Evolutionary conservation across 2,113 vertebrate genomes (phyloP).

Genomic region (Spea multiplicata): DNA sequence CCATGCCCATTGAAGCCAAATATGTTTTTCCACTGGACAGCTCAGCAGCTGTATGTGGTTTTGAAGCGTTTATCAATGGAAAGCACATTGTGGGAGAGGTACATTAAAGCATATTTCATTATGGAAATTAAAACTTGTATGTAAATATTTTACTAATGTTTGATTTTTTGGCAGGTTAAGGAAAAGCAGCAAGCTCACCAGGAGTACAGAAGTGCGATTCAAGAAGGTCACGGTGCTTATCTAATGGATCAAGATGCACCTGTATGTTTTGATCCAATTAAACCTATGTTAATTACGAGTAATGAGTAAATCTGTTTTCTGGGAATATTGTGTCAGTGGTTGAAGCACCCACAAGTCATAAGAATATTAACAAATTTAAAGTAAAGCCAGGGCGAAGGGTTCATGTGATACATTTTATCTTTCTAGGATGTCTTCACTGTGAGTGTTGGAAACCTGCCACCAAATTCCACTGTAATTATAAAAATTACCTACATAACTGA

Average conservation of each 20-base stretch:
- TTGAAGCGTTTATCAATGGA: conserved; percentile 88
- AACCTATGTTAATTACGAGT: neutral
- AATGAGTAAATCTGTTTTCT: too few species aligned
- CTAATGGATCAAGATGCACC: conserved; percentile 83
- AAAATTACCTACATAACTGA: conserved; percentile 84
- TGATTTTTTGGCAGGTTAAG: conserved; percentile 70
- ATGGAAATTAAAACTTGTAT: neutral
- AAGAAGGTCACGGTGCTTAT: conserved; percentile 78
- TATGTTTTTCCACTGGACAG: conserved; percentile 84
- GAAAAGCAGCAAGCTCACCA: conserved; percentile 76
- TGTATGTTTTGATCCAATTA: conserved; percentile 55
- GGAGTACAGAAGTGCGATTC: conserved; percentile 75
- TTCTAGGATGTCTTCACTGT: conserved; percentile 83
- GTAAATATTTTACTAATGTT: conserved; percentile 21
- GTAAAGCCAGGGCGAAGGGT: too few species aligned
- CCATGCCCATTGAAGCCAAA: conserved; percentile 79
- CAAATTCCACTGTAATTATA: conserved; percentile 76
- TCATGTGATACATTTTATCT: neutral
- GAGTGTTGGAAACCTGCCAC: conserved; percentile 80
- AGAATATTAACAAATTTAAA: too few species aligned
- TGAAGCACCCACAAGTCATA: too few species aligned
- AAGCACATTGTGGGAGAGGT: conserved; percentile 85
- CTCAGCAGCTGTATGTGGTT: conserved; percentile 83
- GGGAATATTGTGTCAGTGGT: too few species aligned
- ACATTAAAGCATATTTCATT: conserved; percentile 19